A percentile compares a stretch with the other conserved stretches of the same genome.
Conservation (phyloP, 2,888 invertebrate genomes). For the Tethea ocularis region DNA sequence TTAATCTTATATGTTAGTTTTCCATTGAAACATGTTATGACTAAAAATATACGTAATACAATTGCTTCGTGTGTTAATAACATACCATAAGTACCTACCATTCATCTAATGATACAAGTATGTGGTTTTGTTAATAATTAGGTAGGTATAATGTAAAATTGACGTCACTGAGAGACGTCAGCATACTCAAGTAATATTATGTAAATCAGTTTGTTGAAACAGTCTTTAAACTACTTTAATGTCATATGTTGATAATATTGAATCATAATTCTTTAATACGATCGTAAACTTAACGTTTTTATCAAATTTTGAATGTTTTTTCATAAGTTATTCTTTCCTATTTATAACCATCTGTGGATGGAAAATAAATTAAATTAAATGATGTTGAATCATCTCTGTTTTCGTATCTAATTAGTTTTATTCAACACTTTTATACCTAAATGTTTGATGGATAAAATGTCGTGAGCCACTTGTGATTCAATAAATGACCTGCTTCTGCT, state of each 20-base stretch:
- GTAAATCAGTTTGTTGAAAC: background rate
- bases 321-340: background rate
- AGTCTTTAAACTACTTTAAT: background rate
- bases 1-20: background rate
- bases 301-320: background rate
- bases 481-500: too few relatives aligned
- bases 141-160: conserved; percentile 17
- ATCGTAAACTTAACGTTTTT: background rate
- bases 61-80: background rate
- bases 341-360: background rate
- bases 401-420: background rate
- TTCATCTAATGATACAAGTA: conserved; percentile 1
- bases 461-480: background rate
- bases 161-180: conserved; percentile 32
- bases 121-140: conserved; percentile 5
- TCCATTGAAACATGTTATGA: background rate
- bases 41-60: conserved; percentile 2
- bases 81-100: background rate
- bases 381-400: background rate
- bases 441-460: background rate
- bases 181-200: conserved; percentile 23
- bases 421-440: too few relatives aligned
- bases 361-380: background rate
- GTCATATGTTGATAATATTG: background rate
- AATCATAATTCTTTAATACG: background rate